phyloP scores from a whole-genome alignment of 1,140 invertebrate genomes.

The Phthorimaea operculella region DNA sequence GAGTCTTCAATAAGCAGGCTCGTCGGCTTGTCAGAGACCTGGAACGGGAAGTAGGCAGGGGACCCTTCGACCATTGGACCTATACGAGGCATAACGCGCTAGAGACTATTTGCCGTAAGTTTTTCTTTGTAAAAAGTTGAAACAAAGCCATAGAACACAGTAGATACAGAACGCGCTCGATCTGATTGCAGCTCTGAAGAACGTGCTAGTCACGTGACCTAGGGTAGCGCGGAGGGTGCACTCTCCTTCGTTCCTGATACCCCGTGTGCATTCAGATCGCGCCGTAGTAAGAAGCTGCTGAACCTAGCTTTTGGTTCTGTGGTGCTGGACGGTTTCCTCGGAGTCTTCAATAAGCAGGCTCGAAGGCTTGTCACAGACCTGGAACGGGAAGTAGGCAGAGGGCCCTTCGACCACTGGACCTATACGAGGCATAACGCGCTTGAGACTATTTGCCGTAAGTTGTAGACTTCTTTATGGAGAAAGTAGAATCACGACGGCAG shows the following conservation, averaged over 20 bases:
- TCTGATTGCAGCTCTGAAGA: no score
- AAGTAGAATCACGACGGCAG: no score
- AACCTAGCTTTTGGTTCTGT: constrained; percentile 93
- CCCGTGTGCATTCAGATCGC: no score
- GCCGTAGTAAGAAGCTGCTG: no score
- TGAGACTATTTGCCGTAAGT: constrained; percentile 87
- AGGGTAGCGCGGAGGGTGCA: no score
- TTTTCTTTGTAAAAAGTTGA: no score
- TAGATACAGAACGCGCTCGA: no score
- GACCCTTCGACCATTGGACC: constrained; percentile 78
- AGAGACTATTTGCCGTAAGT: constrained; percentile 86
- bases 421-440: constrained; percentile 82
- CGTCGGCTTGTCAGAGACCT: constrained; percentile 75
- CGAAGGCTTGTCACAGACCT: constrained; percentile 75
- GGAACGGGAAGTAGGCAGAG: constrained; percentile 67
- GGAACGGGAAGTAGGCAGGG: constrained; percentile 67
- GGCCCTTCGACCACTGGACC: constrained; percentile 79
- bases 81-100: constrained; percentile 82
- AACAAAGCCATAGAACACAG: no score
- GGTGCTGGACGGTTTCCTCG: constrained; percentile 87
- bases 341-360: constrained; percentile 84
- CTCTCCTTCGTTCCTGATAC: no score
- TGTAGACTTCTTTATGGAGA: no score
- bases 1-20: constrained; percentile 84
- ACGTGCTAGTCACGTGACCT: no score